Base-by-base conservation (phyloP, 2,113 vertebrate species). In the Embiotoca jacksoni region DNA sequence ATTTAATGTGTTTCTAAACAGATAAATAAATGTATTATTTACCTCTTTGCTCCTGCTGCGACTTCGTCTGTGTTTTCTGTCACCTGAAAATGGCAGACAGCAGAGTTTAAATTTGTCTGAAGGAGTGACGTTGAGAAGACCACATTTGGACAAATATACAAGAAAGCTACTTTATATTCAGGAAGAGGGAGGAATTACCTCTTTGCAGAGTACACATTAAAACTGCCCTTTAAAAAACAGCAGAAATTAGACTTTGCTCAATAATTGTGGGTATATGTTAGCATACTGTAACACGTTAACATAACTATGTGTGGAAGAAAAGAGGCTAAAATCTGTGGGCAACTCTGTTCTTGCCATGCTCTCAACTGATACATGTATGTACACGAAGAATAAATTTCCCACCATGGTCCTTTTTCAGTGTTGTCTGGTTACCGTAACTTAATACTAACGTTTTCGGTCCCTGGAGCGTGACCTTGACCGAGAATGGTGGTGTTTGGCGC, bases 21-120 rank as follows among this genome's bases (percentile, higher is more conserved):
- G 59, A 91, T 63, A 88, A 95, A 93, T 92, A 75, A 95, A 95
- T 94, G 92, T 89, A 94, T 69, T 95, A 98, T 94, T 99, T 98
- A 99, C 98, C 98, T 99, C 98, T 99, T 98, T 99, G 95, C 98
- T 99, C 95, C 97, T 97, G 96, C 98, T 99, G 83, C 96, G 96
- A 95, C 97, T 99, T 91, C 93, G 85, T 89, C 96, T 97, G 95
- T 96, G 94, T 93, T 97, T 98, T 93, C 92, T 94, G 85, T 94
- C 93, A 75, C 93, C 95, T 95, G 63, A 50, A 81, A 81, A 63
- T 3, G 30, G n/a, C 10, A 79, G 41, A 61, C 15, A 63, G 7
- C 10, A 67, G 11, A 72, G 2, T 15, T 36, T 30, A 3, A 44
- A 49, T 15, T 47, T 5, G 0, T 61, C 55, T 68, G 31, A 46